These are phyloP conservation scores for Holothuria glaberrima DNA, from an alignment of 35 echinoderm and acorn worm species.

Conservation along the genomic window DNA sequence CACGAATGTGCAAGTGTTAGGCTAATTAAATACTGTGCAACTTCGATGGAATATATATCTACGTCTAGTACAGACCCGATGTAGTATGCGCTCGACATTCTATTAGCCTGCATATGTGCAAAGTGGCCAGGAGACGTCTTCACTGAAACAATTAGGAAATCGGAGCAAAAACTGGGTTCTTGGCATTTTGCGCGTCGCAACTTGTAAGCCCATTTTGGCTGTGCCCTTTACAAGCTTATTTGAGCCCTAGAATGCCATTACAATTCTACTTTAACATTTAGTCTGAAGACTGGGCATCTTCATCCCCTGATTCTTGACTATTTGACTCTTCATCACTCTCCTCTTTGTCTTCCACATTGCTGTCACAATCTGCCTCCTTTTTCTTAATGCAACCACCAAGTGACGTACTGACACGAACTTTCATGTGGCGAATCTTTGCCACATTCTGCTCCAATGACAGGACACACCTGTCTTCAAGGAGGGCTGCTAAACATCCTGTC, in stretches of 20 bases:
- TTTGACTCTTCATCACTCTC: not conserved
- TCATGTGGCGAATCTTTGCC: not conserved
- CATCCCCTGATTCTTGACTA: not conserved
- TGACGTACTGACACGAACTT: not conserved
- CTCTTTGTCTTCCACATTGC: not conserved
- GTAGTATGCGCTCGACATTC: no score
- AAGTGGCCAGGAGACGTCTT: no score
- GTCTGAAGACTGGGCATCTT: conserved; percentile 4
- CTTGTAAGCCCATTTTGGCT: no score
- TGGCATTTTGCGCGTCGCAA: no score
- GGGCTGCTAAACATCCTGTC: conserved; percentile 33
- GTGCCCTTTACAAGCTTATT: no score
- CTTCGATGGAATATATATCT: no score
- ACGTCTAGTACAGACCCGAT: no score
- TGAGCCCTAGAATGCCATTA: not conserved
- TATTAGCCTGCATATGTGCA: no score
- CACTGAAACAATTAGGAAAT: no score
- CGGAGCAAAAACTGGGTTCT: no score
- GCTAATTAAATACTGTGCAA: no score
- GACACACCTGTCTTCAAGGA: conserved; percentile 1
- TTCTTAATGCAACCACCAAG: not conserved
- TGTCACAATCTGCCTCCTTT: not conserved
- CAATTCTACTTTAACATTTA: not conserved
- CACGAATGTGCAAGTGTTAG: no score
- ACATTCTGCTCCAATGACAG: not conserved